A percentile compares a stretch with the other conserved stretches of the same genome.
Conservation (phyloP, 1,140 invertebrate genomes). For the Diabrotica virgifera region DNA sequence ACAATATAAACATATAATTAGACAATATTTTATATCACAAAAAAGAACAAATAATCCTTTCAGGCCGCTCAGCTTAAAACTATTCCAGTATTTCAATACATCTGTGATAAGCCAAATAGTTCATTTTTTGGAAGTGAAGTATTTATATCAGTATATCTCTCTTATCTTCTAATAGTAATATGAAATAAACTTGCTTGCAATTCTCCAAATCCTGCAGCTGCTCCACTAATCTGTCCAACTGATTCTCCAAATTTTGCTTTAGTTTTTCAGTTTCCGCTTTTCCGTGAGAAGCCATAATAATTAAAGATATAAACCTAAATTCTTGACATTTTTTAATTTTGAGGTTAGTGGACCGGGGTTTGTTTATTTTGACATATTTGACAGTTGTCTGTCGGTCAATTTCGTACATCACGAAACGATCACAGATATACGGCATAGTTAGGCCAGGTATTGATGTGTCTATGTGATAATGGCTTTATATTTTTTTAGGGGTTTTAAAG, state of each 20-base stretch:
- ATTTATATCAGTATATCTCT: neutral
- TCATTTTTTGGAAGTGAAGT: neutral
- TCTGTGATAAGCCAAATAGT: conserved; percentile 8
- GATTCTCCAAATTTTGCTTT: conserved; percentile 67
- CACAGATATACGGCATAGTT: neutral
- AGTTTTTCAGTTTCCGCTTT: conserved; percentile 55
- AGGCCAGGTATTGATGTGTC: neutral
- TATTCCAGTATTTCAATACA: neutral
- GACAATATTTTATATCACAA: too few species aligned
- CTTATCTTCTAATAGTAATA: neutral
- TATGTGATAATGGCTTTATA: too few species aligned
- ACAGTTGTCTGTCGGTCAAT: neutral
- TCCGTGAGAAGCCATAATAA: conserved; percentile 42
- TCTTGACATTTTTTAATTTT: conserved; percentile 22
- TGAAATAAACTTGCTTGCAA: conserved; percentile 57
- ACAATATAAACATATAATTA: too few species aligned
- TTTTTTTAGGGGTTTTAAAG: too few species aligned
- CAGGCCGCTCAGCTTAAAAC: too few species aligned
- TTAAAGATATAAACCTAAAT: conserved; percentile 9
- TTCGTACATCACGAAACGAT: neutral
- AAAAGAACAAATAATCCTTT: too few species aligned
- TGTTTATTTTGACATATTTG: conserved; percentile 32
- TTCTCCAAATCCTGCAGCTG: conserved; percentile 73
- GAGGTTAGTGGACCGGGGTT: conserved; percentile 13
- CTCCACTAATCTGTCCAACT: conserved; percentile 68